These are phyloP conservation scores for Nesoenas mayeri DNA, from an alignment of 2,113 vertebrate species.

Conservation along the genomic window DNA sequence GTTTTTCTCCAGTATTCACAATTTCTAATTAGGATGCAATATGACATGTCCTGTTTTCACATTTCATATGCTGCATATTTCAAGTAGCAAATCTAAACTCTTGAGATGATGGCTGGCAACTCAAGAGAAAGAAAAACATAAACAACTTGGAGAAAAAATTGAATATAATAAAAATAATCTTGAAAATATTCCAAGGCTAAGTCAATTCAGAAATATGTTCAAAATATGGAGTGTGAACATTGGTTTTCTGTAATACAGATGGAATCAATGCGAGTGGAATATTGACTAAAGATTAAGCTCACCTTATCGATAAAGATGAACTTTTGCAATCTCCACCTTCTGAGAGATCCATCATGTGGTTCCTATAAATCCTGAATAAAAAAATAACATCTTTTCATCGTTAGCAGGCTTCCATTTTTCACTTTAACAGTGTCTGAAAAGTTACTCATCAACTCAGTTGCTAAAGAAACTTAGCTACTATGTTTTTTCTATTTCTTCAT, in stretches of 20 bases:
- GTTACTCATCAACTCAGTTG: background rate
- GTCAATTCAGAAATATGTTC: conserved; percentile 5
- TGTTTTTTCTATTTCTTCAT: background rate
- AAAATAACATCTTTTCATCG: background rate
- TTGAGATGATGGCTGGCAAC: conserved; percentile 50
- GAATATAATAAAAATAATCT: conserved; percentile 25
- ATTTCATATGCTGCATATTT: conserved; percentile 32
- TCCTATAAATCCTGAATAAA: background rate
- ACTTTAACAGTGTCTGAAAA: background rate
- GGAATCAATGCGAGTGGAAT: background rate
- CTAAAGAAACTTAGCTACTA: background rate
- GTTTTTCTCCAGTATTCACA: conserved; percentile 27
- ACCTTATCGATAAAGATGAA: background rate
- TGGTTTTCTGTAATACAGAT: conserved; percentile 1
- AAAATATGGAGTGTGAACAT: background rate
- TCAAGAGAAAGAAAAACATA: conserved; percentile 17
- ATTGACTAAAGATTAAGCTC: conserved; percentile 13
- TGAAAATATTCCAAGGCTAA: conserved; percentile 39
- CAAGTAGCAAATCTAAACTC: conserved; percentile 33
- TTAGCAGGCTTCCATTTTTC: background rate
- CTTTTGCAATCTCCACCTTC: background rate
- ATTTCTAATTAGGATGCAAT: conserved; percentile 49
- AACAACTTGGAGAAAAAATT: conserved; percentile 12
- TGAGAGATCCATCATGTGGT: background rate
- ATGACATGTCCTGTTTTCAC: conserved; percentile 48